Evolutionary conservation across 2,888 invertebrate genomes (phyloP).

Genomic region (Caprella mutica): DNA sequence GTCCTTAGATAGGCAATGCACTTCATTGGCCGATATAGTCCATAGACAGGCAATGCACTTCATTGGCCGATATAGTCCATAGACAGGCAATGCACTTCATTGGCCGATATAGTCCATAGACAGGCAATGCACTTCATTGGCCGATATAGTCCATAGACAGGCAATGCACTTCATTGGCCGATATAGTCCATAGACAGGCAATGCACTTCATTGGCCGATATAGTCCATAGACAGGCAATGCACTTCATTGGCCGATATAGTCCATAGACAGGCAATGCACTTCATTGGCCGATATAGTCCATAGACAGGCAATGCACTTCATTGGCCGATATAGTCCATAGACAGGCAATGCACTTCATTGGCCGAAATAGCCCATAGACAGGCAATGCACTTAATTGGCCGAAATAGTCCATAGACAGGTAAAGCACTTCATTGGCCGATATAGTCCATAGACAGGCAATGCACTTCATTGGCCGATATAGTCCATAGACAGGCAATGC

Average conservation of each 20-base stretch:
- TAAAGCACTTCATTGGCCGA: background rate
- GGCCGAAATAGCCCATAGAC: background rate
- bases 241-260: background rate
- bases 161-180: background rate
- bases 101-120: background rate
- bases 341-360: background rate
- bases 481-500: background rate
- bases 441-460: background rate
- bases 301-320: background rate
- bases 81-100: background rate
- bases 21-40: background rate
- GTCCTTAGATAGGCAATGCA: background rate
- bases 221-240: background rate
- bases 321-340: background rate
- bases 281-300: background rate
- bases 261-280: background rate
- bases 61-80: background rate
- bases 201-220: background rate
- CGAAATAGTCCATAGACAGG: background rate
- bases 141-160: background rate
- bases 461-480: background rate
- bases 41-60: background rate
- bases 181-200: background rate
- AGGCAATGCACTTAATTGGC: background rate
- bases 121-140: background rate